These are phyloP conservation scores for Globodera rostochiensis DNA, from an alignment of 1,140 invertebrate genomes.

Conservation along the genomic window DNA sequence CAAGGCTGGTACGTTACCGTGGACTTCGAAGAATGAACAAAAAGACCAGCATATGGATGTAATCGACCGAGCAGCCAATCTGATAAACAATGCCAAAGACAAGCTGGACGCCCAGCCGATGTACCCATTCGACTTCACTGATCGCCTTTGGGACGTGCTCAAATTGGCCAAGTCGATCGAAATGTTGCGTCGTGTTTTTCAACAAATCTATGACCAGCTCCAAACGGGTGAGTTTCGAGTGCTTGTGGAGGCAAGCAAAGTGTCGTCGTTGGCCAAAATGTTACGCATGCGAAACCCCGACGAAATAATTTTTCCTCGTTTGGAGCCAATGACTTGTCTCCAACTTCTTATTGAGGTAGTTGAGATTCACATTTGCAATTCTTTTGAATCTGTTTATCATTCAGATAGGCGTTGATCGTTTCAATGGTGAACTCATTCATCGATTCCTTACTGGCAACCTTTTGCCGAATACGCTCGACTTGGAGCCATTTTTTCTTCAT, in stretches of 20 bases:
- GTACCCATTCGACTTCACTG: conserved; percentile 38
- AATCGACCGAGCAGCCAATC: conserved; percentile 9
- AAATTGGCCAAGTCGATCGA: conserved; percentile 27
- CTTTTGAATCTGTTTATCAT: no score
- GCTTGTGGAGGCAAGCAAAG: conserved; percentile 31
- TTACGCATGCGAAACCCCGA: conserved; percentile 32
- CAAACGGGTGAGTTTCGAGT: conserved; percentile 34
- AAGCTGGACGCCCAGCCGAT: conserved; percentile 27
- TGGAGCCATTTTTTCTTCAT: conserved; percentile 34
- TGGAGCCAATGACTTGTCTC: conserved; percentile 46
- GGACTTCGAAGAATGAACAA: conserved; percentile 7
- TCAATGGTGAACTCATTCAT: conserved; percentile 33
- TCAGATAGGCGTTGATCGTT: conserved; percentile 35
- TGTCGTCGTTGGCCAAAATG: conserved; percentile 42
- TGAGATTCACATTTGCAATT: no score
- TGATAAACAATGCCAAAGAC: conserved; percentile 23
- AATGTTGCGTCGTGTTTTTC: conserved; percentile 23
- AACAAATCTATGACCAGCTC: conserved; percentile 30
- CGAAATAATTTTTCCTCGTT: conserved; percentile 36
- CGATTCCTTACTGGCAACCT: conserved; percentile 34
- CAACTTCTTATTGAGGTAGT: conserved; percentile 73
- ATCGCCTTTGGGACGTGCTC: conserved; percentile 36
- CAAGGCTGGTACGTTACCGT: conserved; percentile 28
- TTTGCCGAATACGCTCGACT: conserved; percentile 31
- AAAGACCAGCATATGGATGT: neutral